Percentiles rank a stretch among this genome's conserved stretches.
Conservation (phyloP, 2,888 invertebrate species). For the Mesorhabditis spiculigera region DNA sequence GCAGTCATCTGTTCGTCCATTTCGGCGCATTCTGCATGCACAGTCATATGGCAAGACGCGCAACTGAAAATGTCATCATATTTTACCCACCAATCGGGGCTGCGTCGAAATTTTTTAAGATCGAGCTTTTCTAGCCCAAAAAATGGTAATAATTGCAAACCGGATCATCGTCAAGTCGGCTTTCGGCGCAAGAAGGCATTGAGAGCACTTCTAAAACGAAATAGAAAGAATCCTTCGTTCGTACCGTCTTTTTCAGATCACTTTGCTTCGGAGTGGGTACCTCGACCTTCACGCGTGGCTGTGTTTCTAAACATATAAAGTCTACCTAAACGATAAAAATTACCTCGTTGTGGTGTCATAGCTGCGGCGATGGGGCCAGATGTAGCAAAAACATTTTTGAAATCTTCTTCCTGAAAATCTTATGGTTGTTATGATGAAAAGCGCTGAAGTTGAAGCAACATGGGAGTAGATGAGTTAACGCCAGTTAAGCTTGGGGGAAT, state of each 20-base stretch:
- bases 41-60: constrained; percentile 24
- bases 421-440: too few relatives aligned
- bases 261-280: background rate
- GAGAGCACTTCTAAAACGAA: background rate
- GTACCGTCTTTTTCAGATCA: background rate
- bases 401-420: too few relatives aligned
- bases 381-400: too few relatives aligned
- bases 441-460: too few relatives aligned
- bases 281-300: background rate
- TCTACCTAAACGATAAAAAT: too few relatives aligned
- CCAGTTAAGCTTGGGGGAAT: too few relatives aligned
- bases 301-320: background rate
- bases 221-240: too few relatives aligned
- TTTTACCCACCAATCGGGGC: background rate
- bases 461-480: too few relatives aligned
- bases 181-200: background rate
- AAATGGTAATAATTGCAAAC: background rate
- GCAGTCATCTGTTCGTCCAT: constrained; percentile 78
- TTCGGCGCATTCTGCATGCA: constrained; percentile 82
- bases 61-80: constrained; percentile 17
- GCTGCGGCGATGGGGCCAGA: too few relatives aligned
- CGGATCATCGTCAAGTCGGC: background rate
- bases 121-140: background rate
- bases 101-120: background rate
- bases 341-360: too few relatives aligned